Conservation (phyloP, 2,113 vertebrate genomes). For the Colossoma macropomum region DNA sequence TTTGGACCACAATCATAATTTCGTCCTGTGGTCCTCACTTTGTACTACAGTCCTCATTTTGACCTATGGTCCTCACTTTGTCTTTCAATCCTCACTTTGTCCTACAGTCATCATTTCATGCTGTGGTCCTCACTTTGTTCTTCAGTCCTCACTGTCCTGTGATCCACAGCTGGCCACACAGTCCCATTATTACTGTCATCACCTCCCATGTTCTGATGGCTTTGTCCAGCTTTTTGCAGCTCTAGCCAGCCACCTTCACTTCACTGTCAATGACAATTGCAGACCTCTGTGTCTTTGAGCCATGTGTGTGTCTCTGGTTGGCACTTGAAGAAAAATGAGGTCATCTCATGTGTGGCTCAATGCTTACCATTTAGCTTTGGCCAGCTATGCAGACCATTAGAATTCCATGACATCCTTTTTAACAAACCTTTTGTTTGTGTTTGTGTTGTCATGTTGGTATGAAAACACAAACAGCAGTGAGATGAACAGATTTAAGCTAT, state of each 20-base stretch:
- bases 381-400: not conserved
- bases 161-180: not conserved
- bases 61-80: no score
- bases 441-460: no score
- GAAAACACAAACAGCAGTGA: no score
- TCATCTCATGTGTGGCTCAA: not conserved
- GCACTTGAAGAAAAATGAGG: not conserved
- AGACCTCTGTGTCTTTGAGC: not conserved
- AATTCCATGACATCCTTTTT: not conserved
- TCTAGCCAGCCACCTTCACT: not conserved
- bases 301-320: not conserved
- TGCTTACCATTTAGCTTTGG: not conserved
- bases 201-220: not conserved
- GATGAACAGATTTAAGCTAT: no score
- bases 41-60: no score
- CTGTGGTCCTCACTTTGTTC: no score
- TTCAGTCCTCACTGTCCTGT: no score
- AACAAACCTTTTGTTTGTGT: no score
- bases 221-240: no score
- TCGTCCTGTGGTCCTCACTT: no score
- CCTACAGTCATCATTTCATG: not conserved
- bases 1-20: no score
- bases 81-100: no score
- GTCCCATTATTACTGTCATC: not conserved
- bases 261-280: not conserved